Percentiles rank a stretch among this genome's conserved stretches.
Evolutionary conservation across 2,113 vertebrate genomes (phyloP).

Genomic region (Montifringilla adamsi): DNA sequence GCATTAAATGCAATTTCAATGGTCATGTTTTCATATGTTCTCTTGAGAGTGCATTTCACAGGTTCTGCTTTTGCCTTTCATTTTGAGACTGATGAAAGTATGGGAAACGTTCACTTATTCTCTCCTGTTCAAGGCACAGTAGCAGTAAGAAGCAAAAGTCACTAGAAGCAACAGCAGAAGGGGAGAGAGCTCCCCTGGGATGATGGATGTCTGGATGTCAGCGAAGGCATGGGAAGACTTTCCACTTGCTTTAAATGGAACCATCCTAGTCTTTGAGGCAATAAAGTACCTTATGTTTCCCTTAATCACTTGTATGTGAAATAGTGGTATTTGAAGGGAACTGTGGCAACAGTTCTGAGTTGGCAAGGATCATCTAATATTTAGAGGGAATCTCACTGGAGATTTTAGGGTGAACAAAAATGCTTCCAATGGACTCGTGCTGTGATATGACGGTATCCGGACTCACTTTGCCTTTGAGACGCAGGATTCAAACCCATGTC

Average conservation of each 20-base stretch:
- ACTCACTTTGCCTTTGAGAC: neutral
- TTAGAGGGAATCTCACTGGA: neutral
- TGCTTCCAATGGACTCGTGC: fast-evolving
- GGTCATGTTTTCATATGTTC: neutral
- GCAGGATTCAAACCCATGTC: neutral
- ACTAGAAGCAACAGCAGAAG: neutral
- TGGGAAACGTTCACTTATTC: neutral
- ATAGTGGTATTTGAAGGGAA: neutral
- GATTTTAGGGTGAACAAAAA: neutral
- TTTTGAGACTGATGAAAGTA: neutral
- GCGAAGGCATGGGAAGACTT: fast-evolving
- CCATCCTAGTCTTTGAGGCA: neutral
- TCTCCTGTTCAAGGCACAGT: neutral
- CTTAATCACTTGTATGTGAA: neutral
- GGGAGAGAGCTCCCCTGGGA: neutral
- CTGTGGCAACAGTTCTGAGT: neutral
- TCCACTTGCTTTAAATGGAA: neutral
- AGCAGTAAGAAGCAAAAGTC: neutral
- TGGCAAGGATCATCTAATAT: neutral
- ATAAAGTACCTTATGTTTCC: neutral
- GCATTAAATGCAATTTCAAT: neutral
- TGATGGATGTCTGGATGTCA: neutral
- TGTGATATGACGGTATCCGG: neutral
- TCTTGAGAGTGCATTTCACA: neutral
- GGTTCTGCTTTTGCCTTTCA: neutral